Evolutionary conservation across 2,888 invertebrate species (phyloP).

Genomic region (Noctua comes): DNA sequence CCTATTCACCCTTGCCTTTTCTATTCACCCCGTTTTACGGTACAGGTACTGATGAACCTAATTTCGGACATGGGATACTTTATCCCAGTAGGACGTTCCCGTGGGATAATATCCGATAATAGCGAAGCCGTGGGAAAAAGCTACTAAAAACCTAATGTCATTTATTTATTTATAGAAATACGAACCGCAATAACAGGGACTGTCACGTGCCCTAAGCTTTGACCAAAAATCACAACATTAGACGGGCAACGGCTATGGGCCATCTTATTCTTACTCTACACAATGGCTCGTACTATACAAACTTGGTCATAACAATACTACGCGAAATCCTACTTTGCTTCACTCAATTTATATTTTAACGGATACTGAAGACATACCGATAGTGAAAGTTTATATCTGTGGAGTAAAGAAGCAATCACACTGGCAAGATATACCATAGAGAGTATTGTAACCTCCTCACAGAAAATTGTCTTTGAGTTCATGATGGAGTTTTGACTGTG

Average conservation of each 20-base stretch:
- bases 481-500: not conserved
- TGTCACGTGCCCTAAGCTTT: not conserved
- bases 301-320: constrained; percentile 17
- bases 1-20: too few species aligned
- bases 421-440: not conserved
- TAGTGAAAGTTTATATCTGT: constrained; percentile 35
- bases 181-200: not conserved
- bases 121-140: not conserved
- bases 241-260: not conserved
- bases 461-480: constrained; percentile 16
- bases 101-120: too few species aligned
- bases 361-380: constrained; percentile 6
- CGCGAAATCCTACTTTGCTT: constrained; percentile 8
- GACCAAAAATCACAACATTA: not conserved
- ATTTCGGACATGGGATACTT: too few species aligned
- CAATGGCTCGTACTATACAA: constrained; percentile 14
- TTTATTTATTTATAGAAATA: not conserved
- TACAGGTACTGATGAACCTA: too few species aligned
- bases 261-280: not conserved
- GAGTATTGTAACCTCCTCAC: not conserved
- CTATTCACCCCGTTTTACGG: too few species aligned
- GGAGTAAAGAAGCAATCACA: not conserved
- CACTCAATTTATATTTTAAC: constrained; percentile 26
- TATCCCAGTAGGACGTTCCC: not conserved
- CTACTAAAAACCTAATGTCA: not conserved